These are phyloP conservation scores for Astreopora myriophthalma DNA, from an alignment of 64 coral and sea anemone species.

Conservation along the genomic window DNA sequence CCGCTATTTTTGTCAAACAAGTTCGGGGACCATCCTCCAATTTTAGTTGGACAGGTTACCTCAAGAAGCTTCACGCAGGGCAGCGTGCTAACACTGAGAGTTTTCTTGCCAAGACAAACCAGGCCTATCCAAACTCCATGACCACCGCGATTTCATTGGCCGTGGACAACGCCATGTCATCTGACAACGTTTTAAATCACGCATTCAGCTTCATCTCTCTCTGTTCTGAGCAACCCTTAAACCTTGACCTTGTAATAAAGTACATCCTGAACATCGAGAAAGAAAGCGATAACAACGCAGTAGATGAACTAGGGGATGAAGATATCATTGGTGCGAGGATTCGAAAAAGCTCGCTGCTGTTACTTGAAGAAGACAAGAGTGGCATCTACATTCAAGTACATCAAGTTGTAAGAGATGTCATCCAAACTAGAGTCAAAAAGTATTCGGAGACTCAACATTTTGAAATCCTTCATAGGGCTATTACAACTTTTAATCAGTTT, in stretches of 20 bases:
- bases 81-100: background rate
- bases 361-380: background rate
- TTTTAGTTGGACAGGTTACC: background rate
- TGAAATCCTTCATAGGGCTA: background rate
- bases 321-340: background rate
- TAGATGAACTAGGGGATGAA: background rate
- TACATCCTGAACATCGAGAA: background rate
- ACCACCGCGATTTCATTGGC: background rate
- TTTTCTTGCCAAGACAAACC: background rate
- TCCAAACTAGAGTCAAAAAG: background rate
- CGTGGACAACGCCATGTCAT: background rate
- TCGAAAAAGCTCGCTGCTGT: background rate
- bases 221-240: background rate
- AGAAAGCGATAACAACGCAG: background rate
- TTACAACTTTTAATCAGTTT: background rate
- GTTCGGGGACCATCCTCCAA: background rate
- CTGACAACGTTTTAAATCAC: background rate
- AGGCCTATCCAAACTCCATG: background rate
- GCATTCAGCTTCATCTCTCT: background rate
- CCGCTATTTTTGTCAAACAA: slow-evolving; percentile 21
- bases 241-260: background rate
- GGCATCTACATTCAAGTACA: background rate
- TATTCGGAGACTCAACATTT: background rate
- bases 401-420: background rate
- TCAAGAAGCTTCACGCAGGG: background rate